phyloP scores from a whole-genome alignment of 2,797 vertebrate species.

The Zenarchopterus dispar region DNA sequence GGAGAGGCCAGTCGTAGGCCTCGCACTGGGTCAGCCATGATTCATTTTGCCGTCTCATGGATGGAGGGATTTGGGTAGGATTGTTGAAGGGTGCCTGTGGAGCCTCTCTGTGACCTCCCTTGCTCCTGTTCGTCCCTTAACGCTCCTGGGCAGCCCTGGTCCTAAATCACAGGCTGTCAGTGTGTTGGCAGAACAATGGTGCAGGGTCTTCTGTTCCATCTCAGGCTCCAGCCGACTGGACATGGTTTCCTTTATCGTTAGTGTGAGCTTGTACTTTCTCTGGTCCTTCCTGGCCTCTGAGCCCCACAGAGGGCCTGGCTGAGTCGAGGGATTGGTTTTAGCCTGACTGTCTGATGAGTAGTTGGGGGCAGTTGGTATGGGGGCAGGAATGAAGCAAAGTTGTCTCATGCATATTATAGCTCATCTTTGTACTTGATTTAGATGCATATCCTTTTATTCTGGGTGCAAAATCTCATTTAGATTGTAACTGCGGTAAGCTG shows the following conservation, averaged over 20 bases:
- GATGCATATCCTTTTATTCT: not conserved
- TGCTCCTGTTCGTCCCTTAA: slow-evolving; percentile 79
- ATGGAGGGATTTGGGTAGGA: slow-evolving; percentile 79
- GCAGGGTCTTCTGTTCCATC: slow-evolving; percentile 71
- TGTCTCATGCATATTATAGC: slow-evolving; percentile 15
- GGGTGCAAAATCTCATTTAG: not conserved
- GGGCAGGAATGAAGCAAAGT: slow-evolving; percentile 32
- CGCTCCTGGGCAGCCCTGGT: slow-evolving; percentile 79
- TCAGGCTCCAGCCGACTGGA: slow-evolving; percentile 78
- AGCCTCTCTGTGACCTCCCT: slow-evolving; percentile 77
- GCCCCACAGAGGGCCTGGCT: slow-evolving; percentile 62
- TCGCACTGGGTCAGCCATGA: slow-evolving; percentile 81
- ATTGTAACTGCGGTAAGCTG: not conserved
- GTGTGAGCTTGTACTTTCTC: slow-evolving; percentile 67
- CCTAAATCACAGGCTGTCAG: slow-evolving; percentile 88
- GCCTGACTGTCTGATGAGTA: slow-evolving; percentile 53
- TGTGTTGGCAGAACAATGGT: slow-evolving; percentile 84
- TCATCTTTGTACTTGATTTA: slow-evolving; percentile 11
- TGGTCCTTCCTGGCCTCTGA: slow-evolving; percentile 71
- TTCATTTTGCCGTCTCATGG: slow-evolving; percentile 86
- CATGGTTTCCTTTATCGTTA: slow-evolving; percentile 82
- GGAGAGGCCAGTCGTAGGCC: slow-evolving; percentile 68
- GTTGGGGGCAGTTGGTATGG: slow-evolving; percentile 38
- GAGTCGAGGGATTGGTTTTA: slow-evolving; percentile 60
- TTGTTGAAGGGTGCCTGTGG: slow-evolving; percentile 80